A percentile compares a stretch with the other conserved stretches of the same genome.
Conservation (phyloP, 35 echinoderm and acorn worm species). For the Ophioderma brevispina region DNA sequence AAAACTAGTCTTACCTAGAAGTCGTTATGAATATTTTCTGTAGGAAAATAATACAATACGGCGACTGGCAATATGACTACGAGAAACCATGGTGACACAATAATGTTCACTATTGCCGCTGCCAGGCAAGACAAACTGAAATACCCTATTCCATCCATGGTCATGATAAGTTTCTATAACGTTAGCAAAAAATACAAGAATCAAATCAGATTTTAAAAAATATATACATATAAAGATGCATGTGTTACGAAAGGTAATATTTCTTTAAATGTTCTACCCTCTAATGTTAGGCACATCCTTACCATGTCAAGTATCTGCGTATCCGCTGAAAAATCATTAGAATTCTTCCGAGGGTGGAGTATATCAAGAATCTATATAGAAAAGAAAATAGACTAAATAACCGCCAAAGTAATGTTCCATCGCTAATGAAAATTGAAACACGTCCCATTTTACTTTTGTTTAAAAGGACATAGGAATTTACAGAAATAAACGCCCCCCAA, state of each 20-base stretch:
- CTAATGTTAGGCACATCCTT: not conserved
- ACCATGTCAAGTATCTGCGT: constrained; percentile 81
- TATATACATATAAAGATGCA: not conserved
- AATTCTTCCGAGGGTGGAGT: constrained; percentile 79
- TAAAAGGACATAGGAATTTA: too few relatives aligned
- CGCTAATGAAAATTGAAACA: too few relatives aligned
- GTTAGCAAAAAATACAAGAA: too few relatives aligned
- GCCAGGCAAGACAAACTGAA: constrained; percentile 50
- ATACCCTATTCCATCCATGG: constrained; percentile 39
- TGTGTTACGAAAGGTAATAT: not conserved
- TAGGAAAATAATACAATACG: constrained; percentile 67
- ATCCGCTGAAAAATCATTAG: constrained; percentile 84
- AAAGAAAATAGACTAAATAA: not conserved
- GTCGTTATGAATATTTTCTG: constrained; percentile 83
- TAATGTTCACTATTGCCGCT: constrained; percentile 70
- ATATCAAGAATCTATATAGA: constrained; percentile 87
- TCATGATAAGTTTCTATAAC: constrained; percentile 67
- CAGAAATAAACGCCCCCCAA: too few relatives aligned
- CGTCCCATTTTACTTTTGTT: too few relatives aligned
- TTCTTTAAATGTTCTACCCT: not conserved
- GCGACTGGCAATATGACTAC: constrained; percentile 59
- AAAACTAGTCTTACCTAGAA: constrained; percentile 71
- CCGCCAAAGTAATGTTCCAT: too few relatives aligned
- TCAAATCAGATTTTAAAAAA: too few relatives aligned
- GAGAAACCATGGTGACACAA: constrained; percentile 72